Evolutionary conservation across 2,797 vertebrate genomes (phyloP).

Genomic region (Coregonus sp.): DNA sequence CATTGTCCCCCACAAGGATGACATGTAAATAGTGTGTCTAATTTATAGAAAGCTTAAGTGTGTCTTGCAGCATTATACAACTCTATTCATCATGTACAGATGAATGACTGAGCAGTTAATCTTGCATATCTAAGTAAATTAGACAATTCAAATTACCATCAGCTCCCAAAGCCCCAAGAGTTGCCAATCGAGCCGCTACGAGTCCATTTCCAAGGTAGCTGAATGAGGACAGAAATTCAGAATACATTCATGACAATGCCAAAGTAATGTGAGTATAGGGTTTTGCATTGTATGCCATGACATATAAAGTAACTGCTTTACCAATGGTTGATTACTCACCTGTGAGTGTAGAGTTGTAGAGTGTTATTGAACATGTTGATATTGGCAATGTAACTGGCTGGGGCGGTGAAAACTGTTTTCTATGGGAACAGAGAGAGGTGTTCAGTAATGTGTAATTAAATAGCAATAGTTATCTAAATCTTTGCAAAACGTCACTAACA

Average conservation of each 20-base stretch:
- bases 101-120: neutral
- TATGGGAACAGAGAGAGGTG: constrained; percentile 62
- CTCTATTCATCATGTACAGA: constrained; percentile 1
- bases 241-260: neutral
- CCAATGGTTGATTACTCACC: constrained; percentile 75
- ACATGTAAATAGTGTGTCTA: neutral
- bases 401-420: constrained; percentile 89
- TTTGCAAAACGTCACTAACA: constrained; percentile 1
- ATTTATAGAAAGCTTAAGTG: constrained; percentile 5
- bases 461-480: neutral
- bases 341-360: constrained; percentile 94
- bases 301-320: neutral
- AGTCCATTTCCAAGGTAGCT: constrained; percentile 98
- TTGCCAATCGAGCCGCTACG: constrained; percentile 88
- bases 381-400: constrained; percentile 83
- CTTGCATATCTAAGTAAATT: neutral
- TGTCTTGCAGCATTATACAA: constrained; percentile 5
- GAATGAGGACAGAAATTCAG: constrained; percentile 35
- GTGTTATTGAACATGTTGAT: constrained; percentile 94
- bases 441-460: constrained; percentile 6
- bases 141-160: constrained; percentile 77
- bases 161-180: constrained; percentile 87
- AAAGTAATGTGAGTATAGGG: neutral
- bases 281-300: neutral
- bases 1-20: neutral